Percentiles rank a stretch among this genome's conserved stretches.
Conservation (phyloP, 92 coral and sea anemone genomes). For the Palythoa grandiflora region DNA sequence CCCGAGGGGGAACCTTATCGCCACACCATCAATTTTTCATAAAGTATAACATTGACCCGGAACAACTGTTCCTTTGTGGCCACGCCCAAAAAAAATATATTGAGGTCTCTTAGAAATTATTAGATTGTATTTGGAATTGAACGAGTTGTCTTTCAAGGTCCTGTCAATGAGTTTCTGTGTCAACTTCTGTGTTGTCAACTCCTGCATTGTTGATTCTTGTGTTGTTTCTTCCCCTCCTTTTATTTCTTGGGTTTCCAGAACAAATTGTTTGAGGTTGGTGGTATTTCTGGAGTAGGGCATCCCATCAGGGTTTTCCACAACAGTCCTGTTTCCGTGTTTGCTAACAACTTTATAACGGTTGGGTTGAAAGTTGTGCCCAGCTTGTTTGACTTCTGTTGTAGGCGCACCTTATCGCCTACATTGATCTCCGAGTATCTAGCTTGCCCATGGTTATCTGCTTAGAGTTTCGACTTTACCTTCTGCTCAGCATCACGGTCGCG, state of each 20-base stretch:
- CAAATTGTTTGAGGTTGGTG: constrained; percentile 42
- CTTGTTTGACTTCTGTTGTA: constrained; percentile 44
- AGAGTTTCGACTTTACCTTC: constrained; percentile 32
- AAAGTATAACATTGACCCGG: too few species aligned
- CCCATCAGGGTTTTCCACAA: constrained; percentile 31
- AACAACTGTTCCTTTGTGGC: too few species aligned
- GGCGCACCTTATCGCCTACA: constrained; percentile 57
- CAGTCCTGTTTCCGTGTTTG: constrained; percentile 55
- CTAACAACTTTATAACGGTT: constrained; percentile 43
- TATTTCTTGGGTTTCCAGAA: background rate
- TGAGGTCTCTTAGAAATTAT: too few species aligned
- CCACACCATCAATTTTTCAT: too few species aligned
- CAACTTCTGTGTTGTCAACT: too few species aligned
- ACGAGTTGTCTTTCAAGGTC: too few species aligned
- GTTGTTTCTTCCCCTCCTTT: too few species aligned
- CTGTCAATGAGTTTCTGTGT: too few species aligned
- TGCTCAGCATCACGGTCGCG: constrained; percentile 36
- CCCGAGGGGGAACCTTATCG: too few species aligned
- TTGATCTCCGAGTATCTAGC: constrained; percentile 25
- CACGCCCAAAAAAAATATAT: too few species aligned
- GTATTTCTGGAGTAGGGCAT: constrained; percentile 44
- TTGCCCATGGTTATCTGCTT: constrained; percentile 40
- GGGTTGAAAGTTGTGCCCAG: constrained; percentile 52
- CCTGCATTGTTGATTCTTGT: too few species aligned
- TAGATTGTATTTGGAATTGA: too few species aligned